phyloP scores from a whole-genome alignment of 1,140 invertebrate species.

The Pseudomyrmex gracilis region DNA sequence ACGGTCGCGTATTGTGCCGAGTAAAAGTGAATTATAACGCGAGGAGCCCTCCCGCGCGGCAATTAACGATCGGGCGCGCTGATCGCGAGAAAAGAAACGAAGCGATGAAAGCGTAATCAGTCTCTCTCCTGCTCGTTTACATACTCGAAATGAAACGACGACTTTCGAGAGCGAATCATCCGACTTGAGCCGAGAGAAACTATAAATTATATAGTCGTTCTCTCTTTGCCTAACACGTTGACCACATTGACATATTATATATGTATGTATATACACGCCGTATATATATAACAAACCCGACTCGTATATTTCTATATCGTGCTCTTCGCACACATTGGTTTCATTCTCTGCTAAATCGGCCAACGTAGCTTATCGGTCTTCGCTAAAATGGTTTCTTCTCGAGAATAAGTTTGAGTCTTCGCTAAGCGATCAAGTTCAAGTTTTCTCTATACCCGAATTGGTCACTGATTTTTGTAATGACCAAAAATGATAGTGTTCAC shows the following conservation, averaged over 20 bases:
- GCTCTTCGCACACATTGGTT: no score
- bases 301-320: no score
- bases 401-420: no score
- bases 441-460: no score
- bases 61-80: conserved; percentile 18
- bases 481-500: conserved; percentile 53
- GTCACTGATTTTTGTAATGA: no score
- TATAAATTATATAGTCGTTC: conserved; percentile 55
- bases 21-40: background rate
- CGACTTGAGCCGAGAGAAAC: conserved; percentile 50
- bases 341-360: background rate
- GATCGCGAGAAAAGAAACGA: conserved; percentile 29
- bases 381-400: no score
- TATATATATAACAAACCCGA: no score
- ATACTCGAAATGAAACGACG: conserved; percentile 47
- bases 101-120: background rate
- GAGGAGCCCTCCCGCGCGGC: background rate
- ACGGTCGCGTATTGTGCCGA: background rate
- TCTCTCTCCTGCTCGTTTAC: conserved; percentile 12
- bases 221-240: no score
- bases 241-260: no score
- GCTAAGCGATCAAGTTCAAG: no score
- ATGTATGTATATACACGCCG: no score
- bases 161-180: conserved; percentile 58
- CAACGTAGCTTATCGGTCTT: no score